phyloP scores from a whole-genome alignment of 2,888 invertebrate genomes.

The Tinea semifulvella region DNA sequence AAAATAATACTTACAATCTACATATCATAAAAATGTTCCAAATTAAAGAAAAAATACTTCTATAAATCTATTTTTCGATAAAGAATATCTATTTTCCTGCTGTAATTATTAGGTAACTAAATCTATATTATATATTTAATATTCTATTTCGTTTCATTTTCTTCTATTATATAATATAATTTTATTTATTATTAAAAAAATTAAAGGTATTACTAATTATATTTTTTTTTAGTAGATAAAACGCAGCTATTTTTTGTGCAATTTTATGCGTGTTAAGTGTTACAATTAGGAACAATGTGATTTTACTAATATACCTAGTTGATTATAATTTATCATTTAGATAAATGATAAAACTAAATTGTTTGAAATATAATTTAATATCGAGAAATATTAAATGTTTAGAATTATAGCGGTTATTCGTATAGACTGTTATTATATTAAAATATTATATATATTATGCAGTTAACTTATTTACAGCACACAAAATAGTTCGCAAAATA shows the following conservation, averaged over 20 bases:
- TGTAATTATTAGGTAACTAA: background rate
- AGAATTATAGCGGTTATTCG: background rate
- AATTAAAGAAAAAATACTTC: constrained; percentile 21
- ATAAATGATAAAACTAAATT: background rate
- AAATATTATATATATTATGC: too few species aligned
- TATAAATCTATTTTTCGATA: constrained; percentile 36
- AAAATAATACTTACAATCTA: background rate
- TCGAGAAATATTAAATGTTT: background rate
- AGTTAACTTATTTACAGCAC: too few species aligned
- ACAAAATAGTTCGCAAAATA: too few species aligned
- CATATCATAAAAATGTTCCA: constrained; percentile 39
- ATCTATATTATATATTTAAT: background rate
- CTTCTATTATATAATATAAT: constrained; percentile 21
- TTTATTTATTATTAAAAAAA: constrained; percentile 20
- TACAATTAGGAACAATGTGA: constrained; percentile 20
- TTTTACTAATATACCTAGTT: constrained; percentile 14
- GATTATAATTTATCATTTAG: constrained; percentile 1
- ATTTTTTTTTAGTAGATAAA: background rate
- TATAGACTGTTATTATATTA: too few species aligned
- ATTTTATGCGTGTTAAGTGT: constrained; percentile 1
- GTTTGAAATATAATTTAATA: too few species aligned
- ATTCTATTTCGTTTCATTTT: constrained; percentile 15
- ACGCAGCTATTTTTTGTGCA: constrained; percentile 18
- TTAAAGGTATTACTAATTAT: constrained; percentile 17
- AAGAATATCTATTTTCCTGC: constrained; percentile 2